Percentiles rank a stretch among this genome's conserved stretches.
Conservation (phyloP, 2,888 invertebrate genomes). For the Boloria euphrosyne region DNA sequence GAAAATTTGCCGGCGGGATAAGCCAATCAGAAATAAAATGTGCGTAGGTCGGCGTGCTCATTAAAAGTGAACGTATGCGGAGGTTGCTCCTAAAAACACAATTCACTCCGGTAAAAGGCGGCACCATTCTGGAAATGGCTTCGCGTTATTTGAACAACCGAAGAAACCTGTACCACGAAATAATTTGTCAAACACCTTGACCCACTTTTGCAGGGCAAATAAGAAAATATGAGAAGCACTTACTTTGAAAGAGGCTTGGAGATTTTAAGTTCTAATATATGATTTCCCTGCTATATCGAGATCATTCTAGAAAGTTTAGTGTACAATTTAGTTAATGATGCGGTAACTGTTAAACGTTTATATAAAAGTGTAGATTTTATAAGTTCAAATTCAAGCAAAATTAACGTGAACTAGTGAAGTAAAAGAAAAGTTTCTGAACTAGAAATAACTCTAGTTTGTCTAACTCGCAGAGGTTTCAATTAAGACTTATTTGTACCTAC, state of each 20-base stretch:
- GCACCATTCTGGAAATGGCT: constrained; percentile 59
- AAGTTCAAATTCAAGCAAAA: constrained; percentile 26
- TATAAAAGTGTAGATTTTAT: not conserved
- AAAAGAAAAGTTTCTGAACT: constrained; percentile 46
- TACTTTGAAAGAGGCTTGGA: constrained; percentile 32
- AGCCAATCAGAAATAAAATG: constrained; percentile 35
- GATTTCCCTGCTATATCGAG: constrained; percentile 6
- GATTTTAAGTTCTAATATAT: constrained; percentile 32
- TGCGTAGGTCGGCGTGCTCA: constrained; percentile 38
- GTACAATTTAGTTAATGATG: too few species aligned
- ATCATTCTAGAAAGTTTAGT: not conserved
- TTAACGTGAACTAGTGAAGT: constrained; percentile 37
- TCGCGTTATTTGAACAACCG: constrained; percentile 59
- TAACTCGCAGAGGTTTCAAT: constrained; percentile 49
- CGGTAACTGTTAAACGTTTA: not conserved
- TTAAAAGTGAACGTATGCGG: constrained; percentile 38
- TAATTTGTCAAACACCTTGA: constrained; percentile 69
- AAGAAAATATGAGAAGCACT: constrained; percentile 40
- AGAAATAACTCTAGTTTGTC: constrained; percentile 40
- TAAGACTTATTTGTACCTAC: constrained; percentile 42
- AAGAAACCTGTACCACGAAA: constrained; percentile 54
- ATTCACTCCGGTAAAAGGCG: constrained; percentile 50
- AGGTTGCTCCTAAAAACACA: constrained; percentile 39
- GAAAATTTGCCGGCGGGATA: constrained; percentile 26
- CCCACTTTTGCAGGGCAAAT: constrained; percentile 45